Evolutionary conservation across 2,888 invertebrate species (phyloP), one percentile per base, ranked within the genome.

Genomic region (Ormyrus nitidulus): DNA sequence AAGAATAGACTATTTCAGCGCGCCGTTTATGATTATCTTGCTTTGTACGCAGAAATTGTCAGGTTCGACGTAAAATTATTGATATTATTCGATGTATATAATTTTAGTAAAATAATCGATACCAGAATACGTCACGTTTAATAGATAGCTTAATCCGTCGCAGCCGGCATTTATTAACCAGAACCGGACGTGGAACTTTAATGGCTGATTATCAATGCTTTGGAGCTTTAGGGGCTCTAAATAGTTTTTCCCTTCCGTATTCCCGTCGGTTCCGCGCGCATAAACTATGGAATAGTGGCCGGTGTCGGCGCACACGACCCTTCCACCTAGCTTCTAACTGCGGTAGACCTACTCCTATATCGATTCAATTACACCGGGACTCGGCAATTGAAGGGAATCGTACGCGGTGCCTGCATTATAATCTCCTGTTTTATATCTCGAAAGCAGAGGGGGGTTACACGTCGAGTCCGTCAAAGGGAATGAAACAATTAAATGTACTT

Each of bases 231-330:
- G 59, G 54, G 13, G 64, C 59, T 69, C 59, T 70, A 77, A 81
- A 65, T 53, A 81, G 74, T 81, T 81, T 81, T 71, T 73, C 73
- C 68, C 59, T 72, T 78, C n/a, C 59, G 46, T 69, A 56, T 56
- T 53, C 34, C 59, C 51, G n/a, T 68, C 61, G 13, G 44, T 34
- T 13, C 58, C 61, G 59, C 48, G 59, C 48, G 56, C 56, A 72
- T 72, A 68, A 68, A 76, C 68, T 76, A 76, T 53, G 56, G 46
- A 75, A 75, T 49, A 75, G 59, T 11, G 53, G 51, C 49, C 6
- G 64, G 11, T 59, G 46, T 13, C 59, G 46, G 53, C 13, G 19
- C 34, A 34, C 48, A 62, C 59, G 69, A 70, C 46, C 73, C 72
- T 54, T 64, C 10, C 49, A 54, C 34, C 34, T 49, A 34, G 9